Evolutionary conservation across 64 coral and sea anemone species (phyloP), one percentile per base, ranked within the genome.

Genomic region (Stichodactyla helianthus): DNA sequence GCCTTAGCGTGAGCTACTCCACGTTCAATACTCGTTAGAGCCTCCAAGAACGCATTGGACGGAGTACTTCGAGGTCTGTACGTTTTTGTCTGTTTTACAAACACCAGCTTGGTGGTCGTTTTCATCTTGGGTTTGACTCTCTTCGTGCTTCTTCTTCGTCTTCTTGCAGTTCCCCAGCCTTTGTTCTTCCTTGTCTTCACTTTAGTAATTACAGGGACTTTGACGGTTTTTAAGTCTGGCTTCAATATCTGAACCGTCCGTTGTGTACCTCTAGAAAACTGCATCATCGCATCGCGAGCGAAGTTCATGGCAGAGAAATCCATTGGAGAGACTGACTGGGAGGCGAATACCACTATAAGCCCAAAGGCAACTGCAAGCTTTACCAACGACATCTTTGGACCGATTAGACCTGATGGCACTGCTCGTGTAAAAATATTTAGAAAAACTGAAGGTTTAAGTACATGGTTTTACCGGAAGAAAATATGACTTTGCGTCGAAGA

Each of bases 1-100:
- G 86, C 89, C 16, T 55, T 88, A 20, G 93, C 89, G 15, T 95
- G 83, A 2, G 89, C 86, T 1, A 95, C 59, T 0, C 85, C 89
- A 13, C 89, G 93, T 22, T 95, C 93, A 25, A 95, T 95, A n/a
- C 74, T 84, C 15, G 87, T 95, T 16, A 95, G 61, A n/a, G 87
- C 87, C 16, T 88, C 86, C 5, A 95, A 79, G 26, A 95, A 95
- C 15, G 88, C 71, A 58, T 95, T 95, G 7, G 89, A 95, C 4
- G 90, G 93, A 0, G 93, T 91, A 5, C 77, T 18, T 7, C 90
- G 87, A 8, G 59, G 82, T 59, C 86, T 64, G 52, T 92, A 95
- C 11, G 84, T 68, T 59, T 92, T 95, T 18, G n/a, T 28, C 22
- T 84, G 83, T 61, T 28, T 20, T n/a, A 84, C 83, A 63, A 60